Evolutionary conservation across 2,888 invertebrate genomes (phyloP).

Genomic region (Lochmaea capreae): DNA sequence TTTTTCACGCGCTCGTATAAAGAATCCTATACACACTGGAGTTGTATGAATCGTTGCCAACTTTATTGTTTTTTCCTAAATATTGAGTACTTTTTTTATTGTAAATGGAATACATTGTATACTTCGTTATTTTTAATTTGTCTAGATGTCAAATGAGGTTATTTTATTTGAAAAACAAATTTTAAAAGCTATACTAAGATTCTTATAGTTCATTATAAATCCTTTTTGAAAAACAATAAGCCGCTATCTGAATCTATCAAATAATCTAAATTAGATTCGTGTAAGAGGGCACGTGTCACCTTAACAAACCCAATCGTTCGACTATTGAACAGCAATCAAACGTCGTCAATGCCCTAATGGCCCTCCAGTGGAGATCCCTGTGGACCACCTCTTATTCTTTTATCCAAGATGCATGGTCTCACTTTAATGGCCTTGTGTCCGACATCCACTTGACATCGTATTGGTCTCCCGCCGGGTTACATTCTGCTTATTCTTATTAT

Average conservation of each 20-base stretch:
- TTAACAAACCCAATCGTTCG: constrained; percentile 35
- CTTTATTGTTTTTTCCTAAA: too few relatives aligned
- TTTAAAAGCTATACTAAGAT: too few relatives aligned
- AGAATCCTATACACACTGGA: neutral
- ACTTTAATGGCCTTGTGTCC: constrained; percentile 29
- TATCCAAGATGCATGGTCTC: constrained; percentile 23
- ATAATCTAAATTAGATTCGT: constrained; percentile 8
- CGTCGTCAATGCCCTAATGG: constrained; percentile 36
- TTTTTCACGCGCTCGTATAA: too few relatives aligned
- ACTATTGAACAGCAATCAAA: constrained; percentile 41
- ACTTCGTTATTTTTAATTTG: too few relatives aligned
- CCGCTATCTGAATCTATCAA: neutral
- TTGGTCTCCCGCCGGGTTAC: constrained; percentile 16
- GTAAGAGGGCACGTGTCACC: constrained; percentile 18
- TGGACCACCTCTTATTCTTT: constrained; percentile 31
- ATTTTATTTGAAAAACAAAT: too few relatives aligned
- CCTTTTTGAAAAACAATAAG: neutral
- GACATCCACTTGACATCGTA: constrained; percentile 27
- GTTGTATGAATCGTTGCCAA: too few relatives aligned
- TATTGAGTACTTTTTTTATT: too few relatives aligned
- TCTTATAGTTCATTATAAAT: neutral
- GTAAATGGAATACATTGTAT: too few relatives aligned
- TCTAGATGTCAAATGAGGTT: too few relatives aligned
- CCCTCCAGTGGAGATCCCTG: constrained; percentile 40
- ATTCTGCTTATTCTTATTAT: constrained; percentile 8